phyloP scores from a whole-genome alignment of 2,888 invertebrate species.

The Thera obeliscata region DNA sequence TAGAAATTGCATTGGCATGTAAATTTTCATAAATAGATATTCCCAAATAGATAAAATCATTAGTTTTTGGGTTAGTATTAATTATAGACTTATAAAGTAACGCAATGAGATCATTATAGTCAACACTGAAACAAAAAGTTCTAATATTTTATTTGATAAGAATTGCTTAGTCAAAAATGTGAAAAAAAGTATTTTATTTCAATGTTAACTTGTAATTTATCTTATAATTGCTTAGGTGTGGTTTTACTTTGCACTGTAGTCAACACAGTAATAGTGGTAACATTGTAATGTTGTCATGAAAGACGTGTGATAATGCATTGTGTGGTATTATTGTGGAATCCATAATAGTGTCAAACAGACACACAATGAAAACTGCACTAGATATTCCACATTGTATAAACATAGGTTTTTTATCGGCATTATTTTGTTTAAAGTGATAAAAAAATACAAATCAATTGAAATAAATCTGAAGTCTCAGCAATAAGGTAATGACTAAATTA shows the following conservation, averaged over 20 bases:
- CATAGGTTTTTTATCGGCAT: background rate
- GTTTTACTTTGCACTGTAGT: background rate
- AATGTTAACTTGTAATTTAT: too few relatives aligned
- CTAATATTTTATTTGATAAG: background rate
- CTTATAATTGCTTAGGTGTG: too few relatives aligned
- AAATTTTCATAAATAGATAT: constrained; percentile 2
- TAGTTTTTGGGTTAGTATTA: background rate
- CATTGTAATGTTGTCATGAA: background rate
- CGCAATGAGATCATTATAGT: background rate
- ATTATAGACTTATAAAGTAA: background rate
- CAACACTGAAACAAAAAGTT: background rate
- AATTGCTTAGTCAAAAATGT: background rate
- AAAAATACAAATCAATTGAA: too few relatives aligned
- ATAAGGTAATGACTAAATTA: too few relatives aligned
- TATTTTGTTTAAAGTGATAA: too few relatives aligned
- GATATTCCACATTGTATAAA: background rate
- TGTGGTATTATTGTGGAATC: background rate
- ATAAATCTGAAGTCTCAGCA: too few relatives aligned
- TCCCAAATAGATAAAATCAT: background rate
- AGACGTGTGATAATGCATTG: too few relatives aligned
- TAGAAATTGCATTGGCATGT: constrained; percentile 23
- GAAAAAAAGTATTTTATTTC: background rate
- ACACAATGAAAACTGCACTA: background rate
- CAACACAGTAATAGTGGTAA: background rate
- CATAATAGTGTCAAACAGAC: background rate